phyloP scores from a whole-genome alignment of 2,888 invertebrate species.

The Tineola bisselliella region DNA sequence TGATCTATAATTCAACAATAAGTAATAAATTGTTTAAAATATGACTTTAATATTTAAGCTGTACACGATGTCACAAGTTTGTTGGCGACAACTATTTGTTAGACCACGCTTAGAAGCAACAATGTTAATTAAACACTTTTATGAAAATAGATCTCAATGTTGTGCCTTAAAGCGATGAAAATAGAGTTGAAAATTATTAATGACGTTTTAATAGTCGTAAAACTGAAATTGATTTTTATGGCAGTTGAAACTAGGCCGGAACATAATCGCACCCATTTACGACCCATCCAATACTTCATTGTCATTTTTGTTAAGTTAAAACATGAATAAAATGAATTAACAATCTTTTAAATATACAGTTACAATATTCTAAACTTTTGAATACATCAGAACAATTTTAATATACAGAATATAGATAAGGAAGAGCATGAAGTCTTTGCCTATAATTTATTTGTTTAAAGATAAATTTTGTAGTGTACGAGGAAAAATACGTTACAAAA shows the following conservation, averaged over 20 bases:
- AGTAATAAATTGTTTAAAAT: neutral
- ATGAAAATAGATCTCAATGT: neutral
- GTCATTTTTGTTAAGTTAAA: neutral
- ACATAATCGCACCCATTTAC: constrained; percentile 11
- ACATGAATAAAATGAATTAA: too few relatives aligned
- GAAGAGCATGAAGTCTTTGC: too few relatives aligned
- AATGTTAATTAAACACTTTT: neutral
- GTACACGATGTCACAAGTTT: constrained; percentile 2
- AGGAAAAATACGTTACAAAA: neutral
- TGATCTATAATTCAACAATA: neutral
- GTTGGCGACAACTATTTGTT: neutral
- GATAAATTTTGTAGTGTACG: neutral
- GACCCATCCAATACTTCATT: neutral
- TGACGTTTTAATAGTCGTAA: neutral
- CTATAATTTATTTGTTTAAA: too few relatives aligned
- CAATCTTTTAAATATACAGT: too few relatives aligned
- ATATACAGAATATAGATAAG: too few relatives aligned
- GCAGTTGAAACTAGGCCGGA: constrained; percentile 6
- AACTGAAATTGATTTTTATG: neutral
- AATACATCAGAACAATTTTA: too few relatives aligned
- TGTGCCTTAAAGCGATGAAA: neutral
- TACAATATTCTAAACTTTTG: too few relatives aligned
- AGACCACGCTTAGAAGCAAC: neutral
- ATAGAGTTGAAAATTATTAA: neutral
- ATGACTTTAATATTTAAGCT: neutral